Percentiles rank a stretch among this genome's conserved stretches.
Evolutionary conservation across 2,888 invertebrate genomes (phyloP).

Genomic region (Dicycla oo): DNA sequence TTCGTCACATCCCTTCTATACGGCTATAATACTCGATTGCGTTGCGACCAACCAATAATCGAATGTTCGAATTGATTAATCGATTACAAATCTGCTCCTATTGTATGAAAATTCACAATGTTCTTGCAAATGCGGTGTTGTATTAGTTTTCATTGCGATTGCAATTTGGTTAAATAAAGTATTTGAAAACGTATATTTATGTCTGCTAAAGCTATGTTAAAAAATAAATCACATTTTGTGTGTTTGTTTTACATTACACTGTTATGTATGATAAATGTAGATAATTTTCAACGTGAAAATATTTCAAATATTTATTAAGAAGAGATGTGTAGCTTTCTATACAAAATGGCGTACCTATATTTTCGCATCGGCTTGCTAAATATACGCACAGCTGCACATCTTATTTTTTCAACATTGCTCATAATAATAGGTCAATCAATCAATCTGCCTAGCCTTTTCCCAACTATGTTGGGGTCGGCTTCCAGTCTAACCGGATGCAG

Average conservation of each 20-base stretch:
- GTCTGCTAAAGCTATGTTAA: background rate
- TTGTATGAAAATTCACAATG: constrained; percentile 56
- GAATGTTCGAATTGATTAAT: constrained; percentile 54
- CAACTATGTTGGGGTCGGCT: no score
- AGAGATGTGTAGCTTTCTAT: background rate
- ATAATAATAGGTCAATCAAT: background rate
- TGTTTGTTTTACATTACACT: background rate
- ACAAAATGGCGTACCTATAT: background rate
- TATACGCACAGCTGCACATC: background rate
- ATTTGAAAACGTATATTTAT: background rate
- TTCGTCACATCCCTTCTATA: constrained; percentile 63
- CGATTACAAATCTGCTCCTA: constrained; percentile 56
- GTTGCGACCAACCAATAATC: constrained; percentile 53
- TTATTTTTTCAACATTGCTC: background rate
- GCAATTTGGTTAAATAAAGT: constrained; percentile 29
- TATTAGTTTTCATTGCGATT: constrained; percentile 47
- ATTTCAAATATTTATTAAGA: background rate
- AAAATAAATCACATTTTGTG: background rate
- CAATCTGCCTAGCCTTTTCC: no score
- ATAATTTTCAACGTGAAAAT: background rate
- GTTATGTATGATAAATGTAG: background rate
- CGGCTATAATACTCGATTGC: constrained; percentile 40
- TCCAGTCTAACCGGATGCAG: no score
- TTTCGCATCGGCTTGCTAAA: constrained; percentile 24
- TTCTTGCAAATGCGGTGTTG: constrained; percentile 45